Evolutionary conservation across 2,888 invertebrate genomes (phyloP).

Genomic region (Ormyrus thymus): DNA sequence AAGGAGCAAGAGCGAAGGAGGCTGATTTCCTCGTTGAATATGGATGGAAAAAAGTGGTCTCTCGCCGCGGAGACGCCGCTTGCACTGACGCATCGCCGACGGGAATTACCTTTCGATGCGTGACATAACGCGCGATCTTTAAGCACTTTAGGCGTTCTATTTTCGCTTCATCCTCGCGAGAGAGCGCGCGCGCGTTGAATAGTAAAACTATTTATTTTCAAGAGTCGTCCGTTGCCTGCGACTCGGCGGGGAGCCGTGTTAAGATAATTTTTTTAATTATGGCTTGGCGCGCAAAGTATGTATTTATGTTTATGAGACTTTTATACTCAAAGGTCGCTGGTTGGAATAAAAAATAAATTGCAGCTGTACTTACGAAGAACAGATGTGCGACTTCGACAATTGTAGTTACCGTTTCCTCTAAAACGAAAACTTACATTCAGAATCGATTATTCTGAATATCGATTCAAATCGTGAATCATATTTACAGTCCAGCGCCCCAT

Average conservation of each 20-base stretch:
- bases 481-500: no score
- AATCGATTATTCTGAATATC: no score
- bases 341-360: no score
- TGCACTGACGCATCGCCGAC: neutral
- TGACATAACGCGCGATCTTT: constrained; percentile 7
- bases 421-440: no score
- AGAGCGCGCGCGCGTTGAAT: constrained; percentile 11
- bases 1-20: neutral
- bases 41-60: constrained; percentile 24
- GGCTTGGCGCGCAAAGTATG: constrained; percentile 22
- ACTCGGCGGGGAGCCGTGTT: neutral
- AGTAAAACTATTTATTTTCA: constrained; percentile 23
- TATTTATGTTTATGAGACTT: neutral
- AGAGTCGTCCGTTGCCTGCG: neutral
- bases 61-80: neutral
- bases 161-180: constrained; percentile 27
- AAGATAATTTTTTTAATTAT: no score
- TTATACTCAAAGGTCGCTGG: constrained; percentile 11
- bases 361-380: no score
- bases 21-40: constrained; percentile 49
- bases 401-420: no score
- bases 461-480: no score
- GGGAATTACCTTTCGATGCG: neutral
- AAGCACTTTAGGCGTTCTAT: constrained; percentile 19
- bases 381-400: no score